Base-by-base conservation (phyloP, 1,140 invertebrate genomes). In the Phortica variegata region DNA sequence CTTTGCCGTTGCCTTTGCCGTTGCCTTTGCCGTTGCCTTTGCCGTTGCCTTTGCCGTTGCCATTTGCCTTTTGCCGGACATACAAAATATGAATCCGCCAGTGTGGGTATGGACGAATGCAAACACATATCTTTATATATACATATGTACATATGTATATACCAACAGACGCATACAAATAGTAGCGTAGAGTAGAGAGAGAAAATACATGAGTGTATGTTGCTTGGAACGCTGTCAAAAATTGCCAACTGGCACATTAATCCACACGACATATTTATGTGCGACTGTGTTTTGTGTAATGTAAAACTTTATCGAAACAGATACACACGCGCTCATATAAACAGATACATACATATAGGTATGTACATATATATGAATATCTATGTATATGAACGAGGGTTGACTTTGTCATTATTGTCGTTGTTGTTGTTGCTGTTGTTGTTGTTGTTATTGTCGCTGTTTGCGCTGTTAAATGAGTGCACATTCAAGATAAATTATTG, bases 401-500 rank as follows among this genome's bases (percentile, higher is more conserved):
- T 66, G 63, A 59, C 60, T 58, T 55, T 56, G 61, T 58, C n/a
- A n/a, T n/a, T n/a, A n/a, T n/a, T n/a, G n/a, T n/a, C n/a, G n/a
- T n/a, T n/a, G n/a, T n/a, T n/a, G n/a, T n/a, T n/a, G n/a, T n/a
- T n/a, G n/a, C n/a, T n/a, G n/a, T n/a, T n/a, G n/a, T n/a, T n/a
- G n/a, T n/a, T n/a, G n/a, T n/a, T n/a, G n/a, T n/a, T n/a, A n/a
- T n/a, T 6, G 23, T 26, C 23, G 23, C 5, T 5, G 23, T 5
- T 26, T 26, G 60, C 33, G 52, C 52, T 56, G 49, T 50, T 56
- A 69, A 69, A 69, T 69, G 65, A 69, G 60, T 70, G 65, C 65
- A 69, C 65, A 69, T 69, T 69, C 70, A 60, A 69, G 65, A 69
- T 69, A 69, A 69, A 70, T 69, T 69, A 69, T 69, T 69, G 65